These are phyloP conservation scores for Acipenser oxyrinchus DNA, from an alignment of 2,797 vertebrate species.

Conservation along the genomic window DNA sequence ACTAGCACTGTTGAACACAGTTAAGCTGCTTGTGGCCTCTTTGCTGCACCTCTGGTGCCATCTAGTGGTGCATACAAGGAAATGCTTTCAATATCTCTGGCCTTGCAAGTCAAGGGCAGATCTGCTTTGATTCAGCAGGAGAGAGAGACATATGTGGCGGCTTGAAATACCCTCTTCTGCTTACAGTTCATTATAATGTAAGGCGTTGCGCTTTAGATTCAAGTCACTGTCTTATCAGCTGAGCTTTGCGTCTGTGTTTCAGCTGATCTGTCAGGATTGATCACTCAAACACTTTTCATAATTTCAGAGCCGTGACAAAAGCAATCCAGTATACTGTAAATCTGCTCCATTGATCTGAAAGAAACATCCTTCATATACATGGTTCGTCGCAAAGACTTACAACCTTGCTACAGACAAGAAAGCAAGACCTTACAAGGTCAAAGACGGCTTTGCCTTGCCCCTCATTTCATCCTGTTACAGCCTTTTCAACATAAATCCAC, in stretches of 20 bases:
- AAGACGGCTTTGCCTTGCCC: too few species aligned
- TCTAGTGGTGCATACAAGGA: constrained; percentile 3
- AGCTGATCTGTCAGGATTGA: not conserved
- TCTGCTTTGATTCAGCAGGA: not conserved
- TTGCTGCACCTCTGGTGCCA: constrained; percentile 13
- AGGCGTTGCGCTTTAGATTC: not conserved
- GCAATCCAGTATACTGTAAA: not conserved
- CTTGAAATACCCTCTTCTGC: not conserved
- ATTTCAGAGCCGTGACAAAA: not conserved
- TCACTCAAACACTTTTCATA: not conserved
- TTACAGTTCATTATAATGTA: not conserved
- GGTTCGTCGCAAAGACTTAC: not conserved
- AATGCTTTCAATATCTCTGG: not conserved
- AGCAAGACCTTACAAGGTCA: too few species aligned
- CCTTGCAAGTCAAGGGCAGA: too few species aligned
- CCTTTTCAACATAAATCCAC: too few species aligned
- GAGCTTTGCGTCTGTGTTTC: not conserved
- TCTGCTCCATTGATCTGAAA: not conserved
- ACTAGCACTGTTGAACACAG: not conserved
- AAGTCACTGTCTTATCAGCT: not conserved
- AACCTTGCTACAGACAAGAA: too few species aligned
- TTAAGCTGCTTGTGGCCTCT: not conserved
- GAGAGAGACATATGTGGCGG: not conserved
- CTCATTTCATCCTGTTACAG: too few species aligned
- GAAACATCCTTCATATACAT: not conserved